A percentile compares a stretch with the other conserved stretches of the same genome.
Conservation (phyloP, 2,113 vertebrate species). For the Tyrannus savana region DNA sequence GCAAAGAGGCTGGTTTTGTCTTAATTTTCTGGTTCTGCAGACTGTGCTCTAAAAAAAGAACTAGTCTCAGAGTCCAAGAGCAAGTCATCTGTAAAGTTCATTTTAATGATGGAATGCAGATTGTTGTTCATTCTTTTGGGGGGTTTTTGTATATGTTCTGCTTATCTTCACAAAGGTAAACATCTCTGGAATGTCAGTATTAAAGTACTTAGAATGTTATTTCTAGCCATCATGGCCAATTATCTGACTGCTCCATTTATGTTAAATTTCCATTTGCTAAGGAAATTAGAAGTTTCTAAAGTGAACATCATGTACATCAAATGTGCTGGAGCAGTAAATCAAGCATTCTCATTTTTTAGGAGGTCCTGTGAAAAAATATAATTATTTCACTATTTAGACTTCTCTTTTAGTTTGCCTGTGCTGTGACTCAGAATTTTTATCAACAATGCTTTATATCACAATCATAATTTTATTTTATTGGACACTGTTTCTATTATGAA, state of each 20-base stretch:
- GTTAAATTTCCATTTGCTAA: slow-evolving; percentile 10
- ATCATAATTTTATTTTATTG: background rate
- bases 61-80: slow-evolving; percentile 23
- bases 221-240: background rate
- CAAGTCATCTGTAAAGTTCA: slow-evolving; percentile 61
- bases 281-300: slow-evolving; percentile 3
- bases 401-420: background rate
- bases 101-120: slow-evolving; percentile 31
- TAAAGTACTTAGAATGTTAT: slow-evolving; percentile 1
- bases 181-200: slow-evolving; percentile 20
- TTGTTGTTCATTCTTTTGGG: background rate
- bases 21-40: slow-evolving; percentile 52
- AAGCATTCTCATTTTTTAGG: background rate
- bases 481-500: background rate
- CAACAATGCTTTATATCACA: background rate
- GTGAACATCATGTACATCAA: background rate
- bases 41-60: slow-evolving; percentile 42
- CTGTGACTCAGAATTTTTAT: background rate
- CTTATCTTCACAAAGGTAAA: slow-evolving; percentile 49
- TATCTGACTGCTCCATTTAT: background rate
- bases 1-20: slow-evolving; percentile 34
- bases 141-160: slow-evolving; percentile 1
- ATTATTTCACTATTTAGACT: background rate
- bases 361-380: background rate
- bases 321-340: background rate